phyloP scores from a whole-genome alignment of 2,797 vertebrate species.

The Spinibarbus caldwelli region DNA sequence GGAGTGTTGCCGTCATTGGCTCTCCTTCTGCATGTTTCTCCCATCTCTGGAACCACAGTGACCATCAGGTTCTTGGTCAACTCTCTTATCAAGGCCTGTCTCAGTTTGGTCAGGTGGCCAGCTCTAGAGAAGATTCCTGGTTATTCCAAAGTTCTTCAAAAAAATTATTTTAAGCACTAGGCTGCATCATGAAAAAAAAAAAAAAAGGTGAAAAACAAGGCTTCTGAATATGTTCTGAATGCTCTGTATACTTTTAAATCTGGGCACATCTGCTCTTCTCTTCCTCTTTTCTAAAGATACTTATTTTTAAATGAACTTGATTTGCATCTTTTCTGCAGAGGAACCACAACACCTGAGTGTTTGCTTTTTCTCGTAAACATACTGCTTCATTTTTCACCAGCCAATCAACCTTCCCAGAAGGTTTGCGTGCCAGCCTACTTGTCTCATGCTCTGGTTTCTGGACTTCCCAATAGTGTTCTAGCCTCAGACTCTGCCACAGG shows the following conservation, averaged over 20 bases:
- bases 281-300: background rate
- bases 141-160: background rate
- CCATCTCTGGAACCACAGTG: background rate
- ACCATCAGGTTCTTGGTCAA: background rate
- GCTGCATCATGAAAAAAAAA: background rate
- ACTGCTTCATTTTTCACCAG: conserved; percentile 65
- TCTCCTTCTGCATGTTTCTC: background rate
- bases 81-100: background rate
- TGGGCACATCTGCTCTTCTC: background rate
- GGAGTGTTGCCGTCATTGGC: background rate
- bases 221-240: background rate
- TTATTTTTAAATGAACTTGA: background rate
- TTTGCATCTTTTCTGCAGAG: background rate
- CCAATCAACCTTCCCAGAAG: conserved; percentile 82
- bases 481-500: conserved; percentile 82
- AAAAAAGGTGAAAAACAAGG: background rate
- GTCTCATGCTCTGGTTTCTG: conserved; percentile 80
- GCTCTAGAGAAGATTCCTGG: background rate
- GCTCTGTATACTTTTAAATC: background rate
- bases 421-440: conserved; percentile 84
- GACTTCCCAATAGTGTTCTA: conserved; percentile 74
- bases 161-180: no score
- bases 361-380: background rate
- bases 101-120: background rate
- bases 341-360: background rate